Percentiles rank a stretch among this genome's conserved stretches.
Evolutionary conservation across 2,888 invertebrate genomes (phyloP).

Genomic region (Pecten maximus): DNA sequence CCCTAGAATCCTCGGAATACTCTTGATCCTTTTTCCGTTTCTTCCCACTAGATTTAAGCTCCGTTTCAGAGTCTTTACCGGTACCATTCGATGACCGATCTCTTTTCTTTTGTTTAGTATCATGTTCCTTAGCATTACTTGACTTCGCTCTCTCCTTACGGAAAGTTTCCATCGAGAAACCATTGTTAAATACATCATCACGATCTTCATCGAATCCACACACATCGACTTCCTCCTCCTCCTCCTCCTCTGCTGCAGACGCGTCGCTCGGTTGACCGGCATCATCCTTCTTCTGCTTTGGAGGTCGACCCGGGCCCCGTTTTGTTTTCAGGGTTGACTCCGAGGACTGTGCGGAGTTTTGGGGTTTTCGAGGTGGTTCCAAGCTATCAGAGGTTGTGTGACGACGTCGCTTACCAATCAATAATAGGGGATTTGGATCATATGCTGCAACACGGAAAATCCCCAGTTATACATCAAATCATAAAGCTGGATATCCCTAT

Average conservation of each 20-base stretch:
- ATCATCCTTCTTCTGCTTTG: slow-evolving; percentile 54
- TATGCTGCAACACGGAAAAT: slow-evolving; percentile 86
- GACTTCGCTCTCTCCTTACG: slow-evolving; percentile 42
- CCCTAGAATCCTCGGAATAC: background rate
- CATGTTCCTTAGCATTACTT: slow-evolving; percentile 48
- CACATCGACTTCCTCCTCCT: slow-evolving; percentile 58
- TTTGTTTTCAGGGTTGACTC: slow-evolving; percentile 57
- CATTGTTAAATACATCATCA: slow-evolving; percentile 45
- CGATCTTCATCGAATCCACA: slow-evolving; percentile 55
- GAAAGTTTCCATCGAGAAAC: slow-evolving; percentile 36
- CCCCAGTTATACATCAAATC: background rate
- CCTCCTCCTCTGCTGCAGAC: slow-evolving; percentile 48
- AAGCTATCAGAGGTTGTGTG: slow-evolving; percentile 84
- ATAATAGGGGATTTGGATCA: slow-evolving; percentile 90
- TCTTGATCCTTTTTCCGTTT: slow-evolving; percentile 3
- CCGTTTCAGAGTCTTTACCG: slow-evolving; percentile 39
- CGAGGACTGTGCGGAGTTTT: slow-evolving; percentile 35
- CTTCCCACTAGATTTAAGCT: background rate
- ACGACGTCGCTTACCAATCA: slow-evolving; percentile 89
- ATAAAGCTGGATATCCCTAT: too few relatives aligned
- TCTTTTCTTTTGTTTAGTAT: slow-evolving; percentile 44
- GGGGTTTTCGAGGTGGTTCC: slow-evolving; percentile 49
- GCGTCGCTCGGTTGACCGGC: slow-evolving; percentile 52
- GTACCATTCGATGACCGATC: background rate
- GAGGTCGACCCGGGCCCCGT: slow-evolving; percentile 68